Base-by-base conservation (phyloP, 2,888 invertebrate species). In the Hirtodrosophila duncani region DNA sequence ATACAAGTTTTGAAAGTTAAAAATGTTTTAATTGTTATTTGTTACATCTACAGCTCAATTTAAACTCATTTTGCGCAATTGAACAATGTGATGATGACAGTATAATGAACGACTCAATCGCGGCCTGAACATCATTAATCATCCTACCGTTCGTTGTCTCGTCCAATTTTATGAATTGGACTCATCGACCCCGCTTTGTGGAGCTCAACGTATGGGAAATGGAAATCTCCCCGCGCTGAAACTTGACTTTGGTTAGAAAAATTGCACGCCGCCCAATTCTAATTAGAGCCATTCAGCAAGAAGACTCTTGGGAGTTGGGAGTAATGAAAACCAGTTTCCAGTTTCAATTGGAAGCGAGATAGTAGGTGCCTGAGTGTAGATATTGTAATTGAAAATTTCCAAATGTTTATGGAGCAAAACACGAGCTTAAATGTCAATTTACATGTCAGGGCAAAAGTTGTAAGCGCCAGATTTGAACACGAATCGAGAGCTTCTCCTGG, bases 211-310 rank as follows among this genome's bases (percentile, higher is more conserved):
- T 4, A 42, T 61, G 41, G 31, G 41, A 38, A 31, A 18, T 10
- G 16, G 9, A 33, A 33, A 9, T n/a, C n/a, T n/a, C n/a, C n/a
- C n/a, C n/a, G n/a, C n/a, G n/a, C n/a, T n/a, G n/a, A n/a, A n/a
- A n/a, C n/a, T n/a, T n/a, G n/a, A n/a, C n/a, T n/a, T n/a, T n/a
- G n/a, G n/a, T n/a, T n/a, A 13, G 8, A 26, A 38, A 43, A 43
- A 55, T 60, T 36, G 63, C 72, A 68, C 58, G 56, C 43, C 50
- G 41, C 41, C 52, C 70, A 65, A 80, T 82, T 74, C 81, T 82
- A 80, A 80, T 82, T 80, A 75, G 72, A 57, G 61, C 68, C 63
- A 82, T 82, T 81, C 69, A 81, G 48, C 57, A 21, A 48, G 18
- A 41, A 26, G 21, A 37, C 29, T 42, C 16, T 17, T 18, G 11